phyloP scores from a whole-genome alignment of 2,797 vertebrate genomes.

The Peromyscus melanophrys region DNA sequence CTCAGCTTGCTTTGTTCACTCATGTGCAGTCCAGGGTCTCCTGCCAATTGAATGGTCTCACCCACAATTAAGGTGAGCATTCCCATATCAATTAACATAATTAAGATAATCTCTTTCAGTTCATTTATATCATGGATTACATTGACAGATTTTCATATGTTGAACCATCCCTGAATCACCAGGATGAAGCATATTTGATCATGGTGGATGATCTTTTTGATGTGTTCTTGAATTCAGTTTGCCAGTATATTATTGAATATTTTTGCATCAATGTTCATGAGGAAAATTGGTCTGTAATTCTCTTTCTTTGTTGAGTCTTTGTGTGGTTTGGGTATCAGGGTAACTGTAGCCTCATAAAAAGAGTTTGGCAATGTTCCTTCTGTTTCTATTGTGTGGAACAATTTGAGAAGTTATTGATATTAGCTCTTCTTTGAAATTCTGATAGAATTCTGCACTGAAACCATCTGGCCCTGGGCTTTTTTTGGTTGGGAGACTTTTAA shows the following conservation, averaged over 20 bases:
- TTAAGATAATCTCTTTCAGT: not conserved
- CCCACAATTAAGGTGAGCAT: not conserved
- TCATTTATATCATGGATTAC: not conserved
- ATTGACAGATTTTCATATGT: not conserved
- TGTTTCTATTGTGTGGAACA: too few species aligned
- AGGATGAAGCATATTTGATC: not conserved
- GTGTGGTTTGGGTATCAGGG: not conserved
- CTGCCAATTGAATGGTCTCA: not conserved
- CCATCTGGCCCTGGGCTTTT: too few species aligned
- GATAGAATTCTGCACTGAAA: too few species aligned
- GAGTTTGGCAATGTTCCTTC: too few species aligned
- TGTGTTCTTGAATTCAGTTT: not conserved
- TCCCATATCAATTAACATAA: not conserved
- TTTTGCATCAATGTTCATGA: not conserved
- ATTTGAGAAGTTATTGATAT: too few species aligned
- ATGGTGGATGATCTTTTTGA: not conserved
- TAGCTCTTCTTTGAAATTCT: too few species aligned
- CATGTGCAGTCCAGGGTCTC: not conserved
- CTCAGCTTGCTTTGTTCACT: not conserved
- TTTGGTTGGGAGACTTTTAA: too few species aligned
- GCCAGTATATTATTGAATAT: not conserved
- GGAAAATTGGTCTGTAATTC: not conserved
- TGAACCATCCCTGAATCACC: not conserved
- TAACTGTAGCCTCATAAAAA: too few species aligned
- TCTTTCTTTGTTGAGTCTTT: not conserved